phyloP scores from a whole-genome alignment of 2,113 vertebrate species.

The Nematolebias whitei region DNA sequence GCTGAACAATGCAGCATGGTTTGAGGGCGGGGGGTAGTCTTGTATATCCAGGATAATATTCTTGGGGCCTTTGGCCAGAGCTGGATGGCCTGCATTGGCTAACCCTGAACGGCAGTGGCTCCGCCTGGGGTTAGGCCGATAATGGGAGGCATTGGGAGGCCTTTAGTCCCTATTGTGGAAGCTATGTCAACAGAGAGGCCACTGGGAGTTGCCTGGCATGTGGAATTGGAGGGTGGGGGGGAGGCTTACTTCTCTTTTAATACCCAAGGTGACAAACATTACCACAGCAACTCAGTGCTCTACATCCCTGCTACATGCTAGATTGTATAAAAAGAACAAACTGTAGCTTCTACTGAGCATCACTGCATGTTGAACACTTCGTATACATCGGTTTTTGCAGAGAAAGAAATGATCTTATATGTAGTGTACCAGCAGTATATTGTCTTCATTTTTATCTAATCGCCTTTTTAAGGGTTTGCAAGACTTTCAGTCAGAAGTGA shows the following conservation, averaged over 20 bases:
- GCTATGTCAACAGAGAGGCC: conserved; percentile 96
- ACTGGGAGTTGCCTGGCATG: conserved; percentile 89
- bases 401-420: neutral
- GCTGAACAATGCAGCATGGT: conserved; percentile 89
- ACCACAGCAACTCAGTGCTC: conserved; percentile 69
- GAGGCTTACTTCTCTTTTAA: conserved; percentile 77
- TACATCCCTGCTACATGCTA: neutral
- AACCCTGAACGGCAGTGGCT: conserved; percentile 86
- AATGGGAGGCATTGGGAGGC: conserved; percentile 91
- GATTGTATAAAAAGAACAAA: conserved; percentile 4
- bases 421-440: neutral
- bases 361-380: too few relatives aligned
- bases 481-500: too few relatives aligned
- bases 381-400: neutral
- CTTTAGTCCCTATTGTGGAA: conserved; percentile 91
- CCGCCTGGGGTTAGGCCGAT: conserved; percentile 90
- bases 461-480: too few relatives aligned
- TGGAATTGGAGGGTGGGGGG: conserved; percentile 83
- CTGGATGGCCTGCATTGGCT: conserved; percentile 68
- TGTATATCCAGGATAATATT: conserved; percentile 85
- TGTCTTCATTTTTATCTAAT: neutral
- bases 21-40: conserved; percentile 80
- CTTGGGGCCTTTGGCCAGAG: conserved; percentile 85
- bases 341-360: neutral
- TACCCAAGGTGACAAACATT: conserved; percentile 41